Percentiles rank a stretch among this genome's conserved stretches.
Conservation (phyloP, 2,797 vertebrate species). For the Pelobates cultripes region DNA sequence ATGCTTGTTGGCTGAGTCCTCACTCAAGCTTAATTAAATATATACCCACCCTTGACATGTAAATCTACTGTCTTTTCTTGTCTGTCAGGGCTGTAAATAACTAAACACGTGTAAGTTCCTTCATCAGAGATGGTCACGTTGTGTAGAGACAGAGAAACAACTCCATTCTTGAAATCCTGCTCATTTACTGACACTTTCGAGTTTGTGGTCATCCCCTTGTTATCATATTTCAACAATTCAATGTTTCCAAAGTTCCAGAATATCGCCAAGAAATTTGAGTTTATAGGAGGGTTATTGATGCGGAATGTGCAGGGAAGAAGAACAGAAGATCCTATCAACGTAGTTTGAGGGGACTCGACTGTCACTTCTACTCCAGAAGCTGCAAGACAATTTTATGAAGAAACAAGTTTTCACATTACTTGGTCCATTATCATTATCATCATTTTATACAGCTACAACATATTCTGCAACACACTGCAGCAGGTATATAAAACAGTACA, state of each 20-base stretch:
- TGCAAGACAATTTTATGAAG: neutral
- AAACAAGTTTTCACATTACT: too few species aligned
- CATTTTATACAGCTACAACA: too few species aligned
- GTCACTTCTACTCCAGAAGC: slow-evolving; percentile 10
- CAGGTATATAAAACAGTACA: too few species aligned
- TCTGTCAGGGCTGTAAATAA: slow-evolving; percentile 28
- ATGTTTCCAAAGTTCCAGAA: slow-evolving; percentile 21
- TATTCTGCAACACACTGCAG: too few species aligned
- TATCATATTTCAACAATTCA: slow-evolving; percentile 19
- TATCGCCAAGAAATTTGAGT: neutral
- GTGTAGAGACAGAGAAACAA: slow-evolving; percentile 15
- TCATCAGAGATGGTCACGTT: slow-evolving; percentile 17
- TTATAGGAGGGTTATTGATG: neutral
- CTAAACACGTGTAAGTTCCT: slow-evolving; percentile 21
- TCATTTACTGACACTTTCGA: neutral
- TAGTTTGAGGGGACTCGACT: neutral
- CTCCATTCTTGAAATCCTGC: neutral
- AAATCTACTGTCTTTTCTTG: neutral
- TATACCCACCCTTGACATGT: slow-evolving; percentile 12
- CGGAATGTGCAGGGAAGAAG: slow-evolving; percentile 30
- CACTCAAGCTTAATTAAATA: too few species aligned
- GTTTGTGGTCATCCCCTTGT: neutral
- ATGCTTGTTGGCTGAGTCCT: too few species aligned
- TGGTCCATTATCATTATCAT: too few species aligned
- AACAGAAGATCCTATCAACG: neutral